Evolutionary conservation across 2,797 vertebrate genomes (phyloP), one percentile per base, ranked within the genome.

Genomic region (Clarias laeviceps): DNA sequence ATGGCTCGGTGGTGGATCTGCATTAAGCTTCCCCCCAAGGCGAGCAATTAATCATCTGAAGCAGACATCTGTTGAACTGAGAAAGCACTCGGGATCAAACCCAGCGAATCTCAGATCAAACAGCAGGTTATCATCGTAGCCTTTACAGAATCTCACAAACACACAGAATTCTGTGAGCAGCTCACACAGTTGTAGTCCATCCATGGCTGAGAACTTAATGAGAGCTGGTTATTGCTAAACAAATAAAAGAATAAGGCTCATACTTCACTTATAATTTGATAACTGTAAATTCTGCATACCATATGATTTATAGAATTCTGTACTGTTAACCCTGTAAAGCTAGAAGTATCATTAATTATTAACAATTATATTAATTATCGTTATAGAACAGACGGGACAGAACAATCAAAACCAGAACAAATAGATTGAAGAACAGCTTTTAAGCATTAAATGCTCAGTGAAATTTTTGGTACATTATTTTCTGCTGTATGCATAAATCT

Each of bases 1-100:
- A 37, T 79, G 37, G 27, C 86, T 84, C 50, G n/a, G 37, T 40
- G 61, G 82, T 78, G 57, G 82, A 74, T 80, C 77, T 68, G 74
- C 50, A 14, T 57, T 57, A 68, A 79, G 76, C 56, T 62, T 82
- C 12, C 15, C 82, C 87, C 82, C 12, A 45, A 86, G 86, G 85
- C 78, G 72, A 85, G 78, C 64, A 84, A 86, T 90, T 87, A 87
- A 89, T 85, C 84, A 85, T 87, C 81, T 83, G 68, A 88, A 56
- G 85, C 77, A 34, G 24, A 81, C 88, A 88, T 86, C 86, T 90
- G 88, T 79, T 83, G 37, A 24, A 50, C 37, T 82, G 77, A 85
- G 87, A 84, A 66, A 84, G 70, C 62, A 81, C 78, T 80, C 64
- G 83, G 86, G 86, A 79, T 87, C 74, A 70, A 83, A 82, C 73